Evolutionary conservation across 2,888 invertebrate genomes (phyloP).

Genomic region (Dichetophora obliterata): DNA sequence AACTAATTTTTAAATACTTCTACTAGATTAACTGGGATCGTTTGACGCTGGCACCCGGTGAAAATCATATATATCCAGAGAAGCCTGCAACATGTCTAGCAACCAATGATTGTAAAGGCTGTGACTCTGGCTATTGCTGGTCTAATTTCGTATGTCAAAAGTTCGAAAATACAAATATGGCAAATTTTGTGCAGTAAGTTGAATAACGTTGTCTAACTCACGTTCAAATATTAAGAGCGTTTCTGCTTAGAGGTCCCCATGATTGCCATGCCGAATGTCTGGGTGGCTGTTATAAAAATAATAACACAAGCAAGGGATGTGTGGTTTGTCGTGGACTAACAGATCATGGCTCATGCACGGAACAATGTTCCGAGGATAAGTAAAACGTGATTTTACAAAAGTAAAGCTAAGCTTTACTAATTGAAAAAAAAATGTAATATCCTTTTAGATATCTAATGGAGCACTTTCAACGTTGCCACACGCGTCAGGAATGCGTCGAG

Average conservation of each 20-base stretch:
- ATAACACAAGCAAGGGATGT: conserved; percentile 72
- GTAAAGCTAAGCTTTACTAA: background rate
- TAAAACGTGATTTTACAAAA: conserved; percentile 61
- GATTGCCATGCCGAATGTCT: conserved; percentile 82
- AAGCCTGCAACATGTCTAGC: conserved; percentile 50
- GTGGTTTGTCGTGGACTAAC: conserved; percentile 76
- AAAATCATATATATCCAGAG: conserved; percentile 56
- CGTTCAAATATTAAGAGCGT: background rate
- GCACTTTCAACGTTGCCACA: conserved; percentile 75
- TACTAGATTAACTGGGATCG: conserved; percentile 64
- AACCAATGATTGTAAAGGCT: conserved; percentile 57
- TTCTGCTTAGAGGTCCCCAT: conserved; percentile 47
- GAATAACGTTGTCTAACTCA: background rate
- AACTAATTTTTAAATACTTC: background rate
- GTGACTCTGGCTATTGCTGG: conserved; percentile 64
- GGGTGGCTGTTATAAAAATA: conserved; percentile 77
- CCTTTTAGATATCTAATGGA: conserved; percentile 56
- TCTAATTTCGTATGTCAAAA: conserved; percentile 63
- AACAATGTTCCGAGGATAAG: conserved; percentile 77
- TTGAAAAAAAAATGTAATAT: too few relatives aligned
- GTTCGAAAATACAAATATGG: conserved; percentile 62
- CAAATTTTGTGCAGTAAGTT: conserved; percentile 54
- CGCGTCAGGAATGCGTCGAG: conserved; percentile 75
- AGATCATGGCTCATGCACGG: conserved; percentile 74
- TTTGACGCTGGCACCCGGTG: conserved; percentile 58